Evolutionary conservation across 2,797 vertebrate species (phyloP).

Genomic region (Gouania willdenowi): DNA sequence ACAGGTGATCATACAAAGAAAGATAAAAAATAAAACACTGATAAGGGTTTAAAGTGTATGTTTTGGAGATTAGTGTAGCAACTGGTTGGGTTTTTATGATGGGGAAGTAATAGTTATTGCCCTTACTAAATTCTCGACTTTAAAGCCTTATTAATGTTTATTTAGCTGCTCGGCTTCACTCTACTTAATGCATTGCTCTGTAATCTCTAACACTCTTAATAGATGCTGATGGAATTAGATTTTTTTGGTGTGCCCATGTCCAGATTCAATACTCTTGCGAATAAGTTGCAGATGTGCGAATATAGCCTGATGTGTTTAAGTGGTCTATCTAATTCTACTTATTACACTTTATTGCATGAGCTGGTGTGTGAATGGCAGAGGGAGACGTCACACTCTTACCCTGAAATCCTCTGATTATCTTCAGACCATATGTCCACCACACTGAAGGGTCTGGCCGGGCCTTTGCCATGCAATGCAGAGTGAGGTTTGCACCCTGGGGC

Average conservation of each 20-base stretch:
- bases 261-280: conserved; percentile 33
- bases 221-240: conserved; percentile 31
- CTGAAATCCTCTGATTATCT: conserved; percentile 86
- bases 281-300: conserved; percentile 19
- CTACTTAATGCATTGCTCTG: background rate
- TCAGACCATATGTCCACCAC: conserved; percentile 87
- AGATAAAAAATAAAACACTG: no score
- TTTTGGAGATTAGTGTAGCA: no score
- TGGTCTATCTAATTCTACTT: conserved; percentile 67
- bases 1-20: no score
- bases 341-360: conserved; percentile 21
- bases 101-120: no score
- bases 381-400: conserved; percentile 74
- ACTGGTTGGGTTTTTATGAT: no score
- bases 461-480: conserved; percentile 80
- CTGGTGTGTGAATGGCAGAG: conserved; percentile 13
- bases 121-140: no score
- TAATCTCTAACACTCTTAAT: conserved; percentile 46
- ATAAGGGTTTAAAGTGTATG: no score
- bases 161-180: no score
- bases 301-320: conserved; percentile 44
- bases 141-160: no score
- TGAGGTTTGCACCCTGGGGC: conserved; percentile 76
- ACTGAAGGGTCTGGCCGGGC: conserved; percentile 80
- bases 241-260: conserved; percentile 16